These are phyloP conservation scores for Agrypnus murinus DNA, from an alignment of 2,888 invertebrate species.

Conservation along the genomic window DNA sequence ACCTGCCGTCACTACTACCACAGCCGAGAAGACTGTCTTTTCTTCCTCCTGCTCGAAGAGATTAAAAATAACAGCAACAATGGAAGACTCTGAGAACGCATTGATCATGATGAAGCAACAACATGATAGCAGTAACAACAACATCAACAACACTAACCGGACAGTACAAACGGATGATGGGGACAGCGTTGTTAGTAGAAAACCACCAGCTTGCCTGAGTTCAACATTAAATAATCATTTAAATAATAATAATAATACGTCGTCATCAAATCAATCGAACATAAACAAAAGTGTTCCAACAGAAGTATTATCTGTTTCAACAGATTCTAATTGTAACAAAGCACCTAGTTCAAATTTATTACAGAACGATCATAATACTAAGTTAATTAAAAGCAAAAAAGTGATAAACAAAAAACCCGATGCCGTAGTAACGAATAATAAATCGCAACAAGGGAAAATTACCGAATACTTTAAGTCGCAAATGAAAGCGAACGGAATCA, in stretches of 20 bases:
- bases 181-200: constrained; percentile 55
- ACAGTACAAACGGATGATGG: constrained; percentile 40
- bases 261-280: constrained; percentile 31
- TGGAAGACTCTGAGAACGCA: constrained; percentile 55
- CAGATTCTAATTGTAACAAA: constrained; percentile 50
- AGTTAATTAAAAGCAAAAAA: constrained; percentile 44
- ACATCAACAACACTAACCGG: too few species aligned
- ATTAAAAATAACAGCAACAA: too few species aligned
- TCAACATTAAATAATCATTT: constrained; percentile 45
- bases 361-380: constrained; percentile 56
- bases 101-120: too few species aligned
- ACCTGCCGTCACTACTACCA: too few species aligned
- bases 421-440: constrained; percentile 60
- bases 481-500: constrained; percentile 77
- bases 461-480: constrained; percentile 90
- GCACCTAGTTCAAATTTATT: constrained; percentile 59
- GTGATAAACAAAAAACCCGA: constrained; percentile 49
- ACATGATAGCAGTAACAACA: constrained; percentile 48
- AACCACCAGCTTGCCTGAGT: constrained; percentile 65
- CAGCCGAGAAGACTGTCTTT: constrained; percentile 62
- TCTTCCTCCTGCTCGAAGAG: constrained; percentile 63
- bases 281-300: constrained; percentile 43
- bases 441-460: constrained; percentile 82
- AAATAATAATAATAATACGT: too few species aligned
- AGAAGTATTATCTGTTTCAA: constrained; percentile 43